Conservation (phyloP, 2,797 vertebrate genomes). For the Scolopax bukidnonensis region DNA sequence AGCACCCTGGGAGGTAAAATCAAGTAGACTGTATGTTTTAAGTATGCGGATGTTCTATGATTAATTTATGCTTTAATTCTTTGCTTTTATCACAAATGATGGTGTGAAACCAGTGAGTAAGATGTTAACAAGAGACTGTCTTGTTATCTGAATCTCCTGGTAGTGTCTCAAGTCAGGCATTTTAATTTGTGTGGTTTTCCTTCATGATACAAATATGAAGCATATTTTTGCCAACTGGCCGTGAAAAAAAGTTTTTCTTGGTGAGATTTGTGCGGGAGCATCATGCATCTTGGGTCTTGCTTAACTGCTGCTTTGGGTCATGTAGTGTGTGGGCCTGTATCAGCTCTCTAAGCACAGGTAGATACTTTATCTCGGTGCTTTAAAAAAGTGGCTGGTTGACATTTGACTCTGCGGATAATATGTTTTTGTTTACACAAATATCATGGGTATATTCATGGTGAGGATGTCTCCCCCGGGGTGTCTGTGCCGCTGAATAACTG, state of each 20-base stretch:
- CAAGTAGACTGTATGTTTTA: not conserved
- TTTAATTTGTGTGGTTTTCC: slow-evolving; percentile 19
- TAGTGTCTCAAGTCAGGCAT: not conserved
- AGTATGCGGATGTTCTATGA: not conserved
- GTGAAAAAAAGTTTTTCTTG: not conserved
- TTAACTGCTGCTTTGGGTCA: not conserved
- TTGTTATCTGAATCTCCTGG: not conserved
- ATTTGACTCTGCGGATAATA: slow-evolving; percentile 20
- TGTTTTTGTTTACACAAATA: slow-evolving; percentile 30
- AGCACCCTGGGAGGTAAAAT: not conserved
- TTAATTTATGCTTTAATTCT: slow-evolving; percentile 36
- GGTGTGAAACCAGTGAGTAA: not conserved
- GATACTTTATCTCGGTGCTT: not conserved
- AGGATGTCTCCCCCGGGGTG: not conserved
- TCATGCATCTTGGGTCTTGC: not conserved
- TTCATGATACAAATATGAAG: not conserved
- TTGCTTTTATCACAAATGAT: not conserved
- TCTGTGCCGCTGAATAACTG: not conserved
- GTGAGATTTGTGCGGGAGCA: not conserved
- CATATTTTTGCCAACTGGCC: not conserved
- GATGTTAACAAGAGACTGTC: slow-evolving; percentile 17
- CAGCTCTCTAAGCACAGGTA: not conserved
- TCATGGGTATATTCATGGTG: not conserved
- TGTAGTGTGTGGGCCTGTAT: not conserved
- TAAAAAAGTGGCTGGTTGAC: slow-evolving; percentile 34